Conservation (phyloP, 2,888 invertebrate genomes). For the Ennomos erosarius region DNA sequence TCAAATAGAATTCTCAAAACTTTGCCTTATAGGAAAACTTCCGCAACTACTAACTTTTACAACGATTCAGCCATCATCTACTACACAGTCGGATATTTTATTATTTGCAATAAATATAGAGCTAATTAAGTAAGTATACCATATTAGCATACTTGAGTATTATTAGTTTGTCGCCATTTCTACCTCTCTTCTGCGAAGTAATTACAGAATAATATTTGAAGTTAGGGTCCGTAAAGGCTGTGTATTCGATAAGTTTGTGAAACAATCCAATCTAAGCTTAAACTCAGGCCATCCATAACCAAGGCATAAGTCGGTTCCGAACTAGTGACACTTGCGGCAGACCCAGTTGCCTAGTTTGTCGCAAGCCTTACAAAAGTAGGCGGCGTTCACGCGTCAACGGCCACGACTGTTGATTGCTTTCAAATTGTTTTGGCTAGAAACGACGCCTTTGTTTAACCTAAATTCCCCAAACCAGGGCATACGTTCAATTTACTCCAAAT, state of each 20-base stretch:
- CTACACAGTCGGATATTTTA: too few relatives aligned
- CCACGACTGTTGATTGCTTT: conserved; percentile 33
- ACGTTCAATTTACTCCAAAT: conserved; percentile 28
- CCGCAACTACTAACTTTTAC: conserved; percentile 3
- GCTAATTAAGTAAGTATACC: too few relatives aligned
- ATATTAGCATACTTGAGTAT: too few relatives aligned
- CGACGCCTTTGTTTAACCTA: conserved; percentile 27
- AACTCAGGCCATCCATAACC: background rate
- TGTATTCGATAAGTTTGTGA: too few relatives aligned
- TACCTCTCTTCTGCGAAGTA: too few relatives aligned
- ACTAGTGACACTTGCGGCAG: background rate
- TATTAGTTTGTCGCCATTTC: too few relatives aligned
- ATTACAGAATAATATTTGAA: too few relatives aligned
- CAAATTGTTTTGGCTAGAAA: conserved; percentile 31
- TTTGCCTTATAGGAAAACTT: conserved; percentile 12
- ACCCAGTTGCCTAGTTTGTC: conserved; percentile 9
- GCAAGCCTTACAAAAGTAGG: conserved; percentile 9
- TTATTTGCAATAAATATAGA: too few relatives aligned
- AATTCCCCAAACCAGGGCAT: conserved; percentile 16
- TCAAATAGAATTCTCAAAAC: conserved; percentile 19
- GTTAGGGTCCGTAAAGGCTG: too few relatives aligned
- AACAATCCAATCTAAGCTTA: conserved; percentile 1
- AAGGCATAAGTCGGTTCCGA: conserved; percentile 2
- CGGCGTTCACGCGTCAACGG: conserved; percentile 18
- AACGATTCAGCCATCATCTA: background rate